A percentile compares a stretch with the other conserved stretches of the same genome.
Evolutionary conservation across 2,113 vertebrate species (phyloP).

Genomic region (Sander vitreus): DNA sequence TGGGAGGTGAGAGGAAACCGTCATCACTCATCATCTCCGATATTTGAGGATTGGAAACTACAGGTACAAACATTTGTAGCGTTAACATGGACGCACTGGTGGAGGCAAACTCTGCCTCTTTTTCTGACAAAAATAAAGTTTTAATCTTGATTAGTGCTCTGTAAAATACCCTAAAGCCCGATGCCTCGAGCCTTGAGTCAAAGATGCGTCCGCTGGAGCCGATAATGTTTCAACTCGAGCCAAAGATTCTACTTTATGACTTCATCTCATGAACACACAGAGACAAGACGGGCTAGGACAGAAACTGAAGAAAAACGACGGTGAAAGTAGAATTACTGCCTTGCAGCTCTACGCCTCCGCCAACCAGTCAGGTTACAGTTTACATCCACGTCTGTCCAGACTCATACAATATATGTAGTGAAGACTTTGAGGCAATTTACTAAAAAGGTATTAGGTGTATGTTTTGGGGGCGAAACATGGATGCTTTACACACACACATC

Average conservation of each 20-base stretch:
- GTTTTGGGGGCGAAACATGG: no score
- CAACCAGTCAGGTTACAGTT: no score
- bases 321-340: no score
- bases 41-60: not conserved
- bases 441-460: no score
- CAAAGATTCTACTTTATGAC: no score
- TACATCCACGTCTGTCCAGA: no score
- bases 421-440: no score
- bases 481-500: no score
- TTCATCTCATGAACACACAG: not conserved
- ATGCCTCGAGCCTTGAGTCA: not conserved
- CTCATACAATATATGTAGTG: no score
- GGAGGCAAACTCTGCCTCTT: not conserved
- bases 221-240: not conserved
- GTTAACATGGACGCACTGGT: not conserved
- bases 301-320: not conserved
- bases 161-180: not conserved
- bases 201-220: not conserved
- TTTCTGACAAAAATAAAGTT: not conserved
- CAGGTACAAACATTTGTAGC: not conserved
- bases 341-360: no score
- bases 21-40: not conserved
- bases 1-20: not conserved
- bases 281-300: not conserved
- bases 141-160: constrained; percentile 3